A percentile compares a stretch with the other conserved stretches of the same genome.
Conservation (phyloP, 2,797 vertebrate genomes). For the Philypnodon macrostomus region DNA sequence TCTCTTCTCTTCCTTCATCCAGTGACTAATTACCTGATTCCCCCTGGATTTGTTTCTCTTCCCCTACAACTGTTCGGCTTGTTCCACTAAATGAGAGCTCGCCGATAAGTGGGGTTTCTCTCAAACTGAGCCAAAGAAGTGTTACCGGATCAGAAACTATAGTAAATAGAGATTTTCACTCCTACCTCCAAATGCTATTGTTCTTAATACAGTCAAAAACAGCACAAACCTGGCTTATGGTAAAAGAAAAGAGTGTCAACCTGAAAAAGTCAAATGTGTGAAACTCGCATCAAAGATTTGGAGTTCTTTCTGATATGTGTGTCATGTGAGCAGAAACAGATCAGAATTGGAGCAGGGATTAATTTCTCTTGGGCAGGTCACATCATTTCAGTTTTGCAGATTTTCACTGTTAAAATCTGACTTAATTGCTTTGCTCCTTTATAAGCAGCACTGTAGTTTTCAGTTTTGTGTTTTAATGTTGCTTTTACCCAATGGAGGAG, state of each 20-base stretch:
- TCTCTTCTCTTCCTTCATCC: conserved; percentile 35
- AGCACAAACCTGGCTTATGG: background rate
- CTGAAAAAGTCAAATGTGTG: background rate
- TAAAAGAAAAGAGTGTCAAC: background rate
- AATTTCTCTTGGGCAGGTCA: conserved; percentile 29
- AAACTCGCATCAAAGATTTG: conserved; percentile 12
- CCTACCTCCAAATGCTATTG: background rate
- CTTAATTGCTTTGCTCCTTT: no score
- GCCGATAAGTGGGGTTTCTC: conserved; percentile 53
- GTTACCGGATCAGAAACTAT: conserved; percentile 11
- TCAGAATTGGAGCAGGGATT: conserved; percentile 36
- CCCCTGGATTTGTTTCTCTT: conserved; percentile 65
- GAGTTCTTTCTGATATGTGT: conserved; percentile 14
- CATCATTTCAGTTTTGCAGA: conserved; percentile 20
- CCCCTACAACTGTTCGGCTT: conserved; percentile 60
- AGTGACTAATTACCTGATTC: conserved; percentile 71
- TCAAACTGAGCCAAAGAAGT: conserved; percentile 46
- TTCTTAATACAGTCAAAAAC: conserved; percentile 2
- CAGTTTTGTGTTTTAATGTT: no score
- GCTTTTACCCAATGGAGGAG: background rate
- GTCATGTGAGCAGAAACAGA: conserved; percentile 9
- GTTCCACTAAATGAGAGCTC: conserved; percentile 62
- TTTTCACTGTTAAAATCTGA: conserved; percentile 23
- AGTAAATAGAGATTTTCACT: conserved; percentile 1
- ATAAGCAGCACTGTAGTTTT: no score